These are phyloP conservation scores for Pholis gunnellus DNA, from an alignment of 2,113 vertebrate species.

Conservation along the genomic window DNA sequence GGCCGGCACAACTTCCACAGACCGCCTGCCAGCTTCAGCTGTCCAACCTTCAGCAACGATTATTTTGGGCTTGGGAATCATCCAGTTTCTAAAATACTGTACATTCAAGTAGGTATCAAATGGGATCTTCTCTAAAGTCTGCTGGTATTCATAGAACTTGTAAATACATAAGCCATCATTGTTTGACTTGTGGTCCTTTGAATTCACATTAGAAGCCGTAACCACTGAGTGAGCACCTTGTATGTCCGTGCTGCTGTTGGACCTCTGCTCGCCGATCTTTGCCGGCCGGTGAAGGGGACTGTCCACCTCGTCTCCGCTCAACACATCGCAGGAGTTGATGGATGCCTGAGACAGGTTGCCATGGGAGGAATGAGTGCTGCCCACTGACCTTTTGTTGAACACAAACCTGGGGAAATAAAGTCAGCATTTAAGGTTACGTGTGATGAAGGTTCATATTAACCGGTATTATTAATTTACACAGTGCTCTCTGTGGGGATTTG, in stretches of 20 bases:
- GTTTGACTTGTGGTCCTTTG: not conserved
- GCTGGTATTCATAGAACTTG: not conserved
- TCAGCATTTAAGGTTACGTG: not conserved
- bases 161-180: constrained; percentile 4
- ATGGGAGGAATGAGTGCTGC: constrained; percentile 86
- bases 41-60: not conserved
- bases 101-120: not conserved
- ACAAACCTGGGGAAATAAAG: constrained; percentile 80
- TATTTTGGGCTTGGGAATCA: not conserved
- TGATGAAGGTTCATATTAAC: not conserved
- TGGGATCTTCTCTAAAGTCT: not conserved
- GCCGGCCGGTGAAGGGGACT: constrained; percentile 77
- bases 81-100: not conserved
- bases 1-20: not conserved
- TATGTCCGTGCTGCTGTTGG: constrained; percentile 88
- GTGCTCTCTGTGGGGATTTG: not conserved
- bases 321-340: constrained; percentile 84
- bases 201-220: not conserved
- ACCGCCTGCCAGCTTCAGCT: not conserved
- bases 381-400: constrained; percentile 84
- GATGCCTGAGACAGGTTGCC: constrained; percentile 90
- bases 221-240: constrained; percentile 81
- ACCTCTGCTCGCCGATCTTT: constrained; percentile 87
- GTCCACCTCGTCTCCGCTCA: constrained; percentile 87
- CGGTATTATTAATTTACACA: not conserved